Percentiles rank a stretch among this genome's conserved stretches.
phyloP scores from a whole-genome alignment of 2,797 vertebrate species.

The Lithobates pipiens region DNA sequence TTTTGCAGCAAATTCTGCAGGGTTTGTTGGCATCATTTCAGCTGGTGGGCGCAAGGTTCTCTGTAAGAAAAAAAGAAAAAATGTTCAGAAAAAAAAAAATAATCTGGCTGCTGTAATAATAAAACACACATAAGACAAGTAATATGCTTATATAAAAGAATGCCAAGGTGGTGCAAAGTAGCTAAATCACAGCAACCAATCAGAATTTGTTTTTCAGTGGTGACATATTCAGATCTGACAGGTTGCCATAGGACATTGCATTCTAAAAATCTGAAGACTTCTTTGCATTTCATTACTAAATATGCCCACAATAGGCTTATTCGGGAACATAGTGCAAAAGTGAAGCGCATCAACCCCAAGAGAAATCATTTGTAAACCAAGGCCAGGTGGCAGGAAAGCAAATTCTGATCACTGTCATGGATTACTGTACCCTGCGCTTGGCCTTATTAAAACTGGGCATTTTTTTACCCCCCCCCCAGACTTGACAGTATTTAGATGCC shows the following conservation, averaged over 20 bases:
- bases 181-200: neutral
- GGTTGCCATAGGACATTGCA: neutral
- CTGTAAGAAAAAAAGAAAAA: neutral
- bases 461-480: too few relatives aligned
- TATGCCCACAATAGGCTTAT: neutral
- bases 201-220: too few relatives aligned
- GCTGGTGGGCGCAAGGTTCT: slow-evolving; percentile 56
- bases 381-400: too few relatives aligned
- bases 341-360: too few relatives aligned
- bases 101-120: too few relatives aligned
- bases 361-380: too few relatives aligned
- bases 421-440: too few relatives aligned
- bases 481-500: too few relatives aligned
- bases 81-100: neutral
- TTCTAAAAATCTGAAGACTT: neutral
- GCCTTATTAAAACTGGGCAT: too few relatives aligned
- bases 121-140: neutral
- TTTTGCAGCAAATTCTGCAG: slow-evolving; percentile 53
- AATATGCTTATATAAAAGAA: neutral
- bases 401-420: too few relatives aligned
- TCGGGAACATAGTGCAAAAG: too few relatives aligned
- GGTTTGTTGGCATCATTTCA: slow-evolving; percentile 44
- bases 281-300: neutral
- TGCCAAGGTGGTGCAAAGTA: too few relatives aligned
- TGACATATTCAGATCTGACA: neutral